Conservation (phyloP, 2,888 invertebrate species). For the Lycophotia porphyrea region DNA sequence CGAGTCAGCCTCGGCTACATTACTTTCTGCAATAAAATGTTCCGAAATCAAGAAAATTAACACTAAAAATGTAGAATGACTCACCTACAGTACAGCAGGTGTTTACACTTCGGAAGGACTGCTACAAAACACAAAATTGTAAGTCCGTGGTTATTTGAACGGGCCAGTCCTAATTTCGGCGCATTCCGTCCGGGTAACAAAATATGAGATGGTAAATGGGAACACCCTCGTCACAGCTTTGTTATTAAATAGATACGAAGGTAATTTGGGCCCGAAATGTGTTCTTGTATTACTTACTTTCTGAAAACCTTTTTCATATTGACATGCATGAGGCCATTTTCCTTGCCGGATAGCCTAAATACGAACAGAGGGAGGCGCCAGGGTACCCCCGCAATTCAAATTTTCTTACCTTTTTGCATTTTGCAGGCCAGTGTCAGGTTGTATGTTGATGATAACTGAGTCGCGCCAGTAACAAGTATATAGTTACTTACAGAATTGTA, state of each 20-base stretch:
- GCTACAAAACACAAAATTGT: conserved; percentile 14
- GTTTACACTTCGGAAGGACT: background rate
- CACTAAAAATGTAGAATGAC: background rate
- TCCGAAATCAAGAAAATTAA: background rate
- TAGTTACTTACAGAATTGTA: too few relatives aligned
- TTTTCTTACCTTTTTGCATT: too few relatives aligned
- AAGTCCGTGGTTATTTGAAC: conserved; percentile 17
- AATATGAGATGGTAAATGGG: conserved; percentile 31
- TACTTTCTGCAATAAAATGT: background rate
- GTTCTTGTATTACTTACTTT: conserved; percentile 25
- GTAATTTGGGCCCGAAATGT: conserved; percentile 24
- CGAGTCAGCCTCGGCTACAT: background rate
- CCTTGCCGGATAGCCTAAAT: background rate
- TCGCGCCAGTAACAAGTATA: too few relatives aligned
- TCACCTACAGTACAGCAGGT: background rate
- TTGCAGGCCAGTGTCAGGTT: too few relatives aligned
- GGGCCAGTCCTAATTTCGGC: conserved; percentile 20
- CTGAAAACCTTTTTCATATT: conserved; percentile 25
- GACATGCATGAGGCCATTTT: conserved; percentile 3
- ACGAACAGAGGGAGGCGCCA: background rate
- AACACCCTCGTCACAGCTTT: conserved; percentile 50
- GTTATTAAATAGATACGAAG: conserved; percentile 45
- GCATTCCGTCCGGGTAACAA: conserved; percentile 30
- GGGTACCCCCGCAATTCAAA: too few relatives aligned
- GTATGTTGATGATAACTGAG: too few relatives aligned